These are phyloP conservation scores for Bucco capensis DNA, from an alignment of 2,113 vertebrate species.

Conservation along the genomic window DNA sequence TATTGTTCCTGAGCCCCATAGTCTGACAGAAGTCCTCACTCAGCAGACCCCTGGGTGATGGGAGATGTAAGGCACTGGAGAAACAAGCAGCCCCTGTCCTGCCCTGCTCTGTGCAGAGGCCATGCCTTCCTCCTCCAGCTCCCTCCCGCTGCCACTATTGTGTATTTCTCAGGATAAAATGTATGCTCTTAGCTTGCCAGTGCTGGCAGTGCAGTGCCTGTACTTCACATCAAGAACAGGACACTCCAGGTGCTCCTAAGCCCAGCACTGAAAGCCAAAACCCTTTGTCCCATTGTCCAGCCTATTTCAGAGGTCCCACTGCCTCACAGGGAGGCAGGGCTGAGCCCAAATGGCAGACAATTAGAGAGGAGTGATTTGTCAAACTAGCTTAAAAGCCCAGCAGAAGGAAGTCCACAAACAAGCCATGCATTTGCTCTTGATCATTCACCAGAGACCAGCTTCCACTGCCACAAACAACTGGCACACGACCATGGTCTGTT, in stretches of 20 bases:
- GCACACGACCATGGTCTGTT: neutral
- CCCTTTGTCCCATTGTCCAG: neutral
- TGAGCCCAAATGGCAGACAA: neutral
- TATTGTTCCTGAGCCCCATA: too few relatives aligned
- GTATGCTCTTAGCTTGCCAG: accelerated
- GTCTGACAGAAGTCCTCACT: too few relatives aligned
- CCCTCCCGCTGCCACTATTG: too few relatives aligned
- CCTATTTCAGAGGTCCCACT: neutral
- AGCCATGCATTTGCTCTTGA: neutral
- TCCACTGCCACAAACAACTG: neutral
- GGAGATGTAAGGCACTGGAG: too few relatives aligned
- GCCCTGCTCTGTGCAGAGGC: too few relatives aligned
- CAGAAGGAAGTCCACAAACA: neutral
- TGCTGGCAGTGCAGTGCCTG: neutral
- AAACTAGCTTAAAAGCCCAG: neutral
- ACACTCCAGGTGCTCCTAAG: neutral
- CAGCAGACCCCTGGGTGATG: too few relatives aligned
- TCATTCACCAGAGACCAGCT: neutral
- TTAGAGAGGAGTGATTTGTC: neutral
- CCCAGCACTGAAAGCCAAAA: neutral
- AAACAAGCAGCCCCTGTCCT: too few relatives aligned
- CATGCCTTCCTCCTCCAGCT: too few relatives aligned
- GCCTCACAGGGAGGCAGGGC: neutral
- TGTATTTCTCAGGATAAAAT: too few relatives aligned
- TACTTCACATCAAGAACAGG: neutral